Conservation (phyloP, 2,113 vertebrate species). For the Donacobius atricapilla region DNA sequence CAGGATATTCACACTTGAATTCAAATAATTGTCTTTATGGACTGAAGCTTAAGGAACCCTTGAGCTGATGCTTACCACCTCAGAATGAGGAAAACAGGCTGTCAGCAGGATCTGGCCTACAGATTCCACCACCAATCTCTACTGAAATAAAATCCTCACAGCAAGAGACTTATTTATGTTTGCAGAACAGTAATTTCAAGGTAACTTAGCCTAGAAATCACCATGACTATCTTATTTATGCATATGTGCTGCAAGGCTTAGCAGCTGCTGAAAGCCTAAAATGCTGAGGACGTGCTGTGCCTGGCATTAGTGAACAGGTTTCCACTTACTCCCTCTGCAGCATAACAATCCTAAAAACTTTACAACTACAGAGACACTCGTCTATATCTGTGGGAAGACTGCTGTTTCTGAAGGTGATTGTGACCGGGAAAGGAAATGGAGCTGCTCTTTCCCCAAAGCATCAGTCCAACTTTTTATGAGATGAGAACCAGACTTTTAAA, state of each 20-base stretch:
- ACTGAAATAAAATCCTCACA: not conserved
- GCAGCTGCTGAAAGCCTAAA: not conserved
- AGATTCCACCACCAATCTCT: not conserved
- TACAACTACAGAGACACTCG: not conserved
- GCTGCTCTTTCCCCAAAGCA: not conserved
- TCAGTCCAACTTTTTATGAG: not conserved
- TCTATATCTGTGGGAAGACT: not conserved
- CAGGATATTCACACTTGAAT: not conserved
- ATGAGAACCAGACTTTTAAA: not conserved
- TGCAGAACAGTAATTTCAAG: conserved; percentile 39
- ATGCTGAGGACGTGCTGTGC: not conserved
- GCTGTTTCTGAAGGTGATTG: not conserved
- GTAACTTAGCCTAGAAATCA: conserved; percentile 31
- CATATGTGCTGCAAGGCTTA: not conserved
- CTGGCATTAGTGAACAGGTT: not conserved
- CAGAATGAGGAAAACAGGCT: not conserved
- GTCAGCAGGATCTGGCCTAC: not conserved
- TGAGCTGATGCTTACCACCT: not conserved
- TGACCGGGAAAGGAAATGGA: not conserved
- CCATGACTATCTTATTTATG: conserved; percentile 48
- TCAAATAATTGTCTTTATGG: not conserved
- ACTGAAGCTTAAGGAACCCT: not conserved
- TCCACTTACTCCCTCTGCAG: not conserved
- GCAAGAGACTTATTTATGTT: not conserved
- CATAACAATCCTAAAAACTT: not conserved